phyloP scores from a whole-genome alignment of 2,797 vertebrate species.

The Poeciliopsis turneri region DNA sequence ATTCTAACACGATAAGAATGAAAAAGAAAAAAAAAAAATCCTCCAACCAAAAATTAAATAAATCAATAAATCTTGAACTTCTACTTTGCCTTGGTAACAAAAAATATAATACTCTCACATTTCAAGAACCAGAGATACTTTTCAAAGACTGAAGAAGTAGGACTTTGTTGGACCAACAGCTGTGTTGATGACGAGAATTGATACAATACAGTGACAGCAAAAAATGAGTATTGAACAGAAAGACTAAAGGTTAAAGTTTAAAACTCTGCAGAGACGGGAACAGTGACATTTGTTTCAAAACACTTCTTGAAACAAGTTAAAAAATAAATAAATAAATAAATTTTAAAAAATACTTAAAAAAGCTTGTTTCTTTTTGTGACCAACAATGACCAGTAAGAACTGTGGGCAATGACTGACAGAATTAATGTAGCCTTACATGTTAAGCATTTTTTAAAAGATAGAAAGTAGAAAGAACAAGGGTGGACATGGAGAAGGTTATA shows the following conservation, averaged over 20 bases:
- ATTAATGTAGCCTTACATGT: no score
- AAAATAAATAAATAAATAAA: no score
- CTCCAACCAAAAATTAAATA: neutral
- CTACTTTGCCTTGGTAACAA: neutral
- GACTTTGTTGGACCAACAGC: conserved; percentile 4
- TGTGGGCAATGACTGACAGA: no score
- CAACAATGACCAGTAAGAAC: no score
- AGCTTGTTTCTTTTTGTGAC: no score
- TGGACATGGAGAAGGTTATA: no score
- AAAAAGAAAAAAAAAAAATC: neutral
- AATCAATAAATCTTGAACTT: neutral
- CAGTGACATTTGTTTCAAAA: neutral
- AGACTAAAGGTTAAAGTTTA: neutral
- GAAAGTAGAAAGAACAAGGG: no score
- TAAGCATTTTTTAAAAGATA: no score
- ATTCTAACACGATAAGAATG: neutral
- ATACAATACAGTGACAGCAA: neutral
- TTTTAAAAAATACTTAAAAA: no score
- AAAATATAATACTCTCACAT: neutral
- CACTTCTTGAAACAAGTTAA: no score
- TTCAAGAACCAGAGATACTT: neutral
- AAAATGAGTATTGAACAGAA: neutral
- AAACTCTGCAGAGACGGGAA: neutral
- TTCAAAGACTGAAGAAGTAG: neutral
- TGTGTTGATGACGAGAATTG: neutral